Evolutionary conservation across 1,140 invertebrate genomes (phyloP).

Genomic region (Ganaspis sp.): DNA sequence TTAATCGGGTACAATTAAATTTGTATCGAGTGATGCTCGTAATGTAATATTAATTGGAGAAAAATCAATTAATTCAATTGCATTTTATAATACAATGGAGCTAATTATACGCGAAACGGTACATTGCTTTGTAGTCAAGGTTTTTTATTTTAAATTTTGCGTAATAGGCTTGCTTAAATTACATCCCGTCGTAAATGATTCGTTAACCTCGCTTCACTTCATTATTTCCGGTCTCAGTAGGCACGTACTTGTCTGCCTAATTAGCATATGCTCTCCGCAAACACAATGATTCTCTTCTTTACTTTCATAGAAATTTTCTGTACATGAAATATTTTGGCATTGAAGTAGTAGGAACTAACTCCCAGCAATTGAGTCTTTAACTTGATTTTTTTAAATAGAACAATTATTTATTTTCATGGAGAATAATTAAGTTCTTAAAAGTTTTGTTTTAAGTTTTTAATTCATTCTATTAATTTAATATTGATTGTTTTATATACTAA

Average conservation of each 20-base stretch:
- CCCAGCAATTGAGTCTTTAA: neutral
- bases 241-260: conserved; percentile 8
- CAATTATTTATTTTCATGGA: too few species aligned
- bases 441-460: too few species aligned
- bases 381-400: neutral
- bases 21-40: too few species aligned
- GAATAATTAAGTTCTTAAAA: too few species aligned
- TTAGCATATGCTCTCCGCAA: conserved; percentile 11
- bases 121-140: conserved; percentile 11
- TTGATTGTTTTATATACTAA: too few species aligned
- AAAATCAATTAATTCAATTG: neutral
- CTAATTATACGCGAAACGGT: conserved; percentile 16
- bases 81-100: neutral
- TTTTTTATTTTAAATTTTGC: conserved; percentile 17
- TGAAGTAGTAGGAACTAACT: neutral
- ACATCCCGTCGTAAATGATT: conserved; percentile 30
- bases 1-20: too few species aligned
- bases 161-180: conserved; percentile 25
- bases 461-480: too few species aligned
- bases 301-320: neutral
- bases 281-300: conserved; percentile 4
- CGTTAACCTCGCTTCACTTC: conserved; percentile 26
- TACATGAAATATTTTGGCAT: neutral
- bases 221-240: conserved; percentile 13
- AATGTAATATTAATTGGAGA: neutral